Percentiles rank a stretch among this genome's conserved stretches.
These are phyloP conservation scores for Heliothis peltigera DNA, from an alignment of 2,888 invertebrate genomes.

Conservation along the genomic window DNA sequence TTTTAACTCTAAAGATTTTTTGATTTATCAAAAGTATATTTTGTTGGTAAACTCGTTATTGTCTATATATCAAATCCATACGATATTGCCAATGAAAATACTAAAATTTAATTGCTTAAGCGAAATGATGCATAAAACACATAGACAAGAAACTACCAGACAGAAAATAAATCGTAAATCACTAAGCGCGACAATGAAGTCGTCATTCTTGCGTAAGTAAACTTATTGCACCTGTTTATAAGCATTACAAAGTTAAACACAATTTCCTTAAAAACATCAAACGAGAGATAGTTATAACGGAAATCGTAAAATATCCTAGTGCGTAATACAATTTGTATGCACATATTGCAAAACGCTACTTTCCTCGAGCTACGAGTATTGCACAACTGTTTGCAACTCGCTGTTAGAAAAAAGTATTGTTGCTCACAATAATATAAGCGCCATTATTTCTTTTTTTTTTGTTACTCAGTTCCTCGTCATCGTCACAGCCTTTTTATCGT, in stretches of 20 bases:
- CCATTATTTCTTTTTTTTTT: background rate
- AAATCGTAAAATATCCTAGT: slow-evolving; percentile 60
- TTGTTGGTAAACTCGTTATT: too few species aligned
- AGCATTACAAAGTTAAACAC: slow-evolving; percentile 22
- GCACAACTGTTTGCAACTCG: slow-evolving; percentile 21
- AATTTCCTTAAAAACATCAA: slow-evolving; percentile 45
- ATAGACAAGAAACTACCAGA: too few species aligned
- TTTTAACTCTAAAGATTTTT: background rate
- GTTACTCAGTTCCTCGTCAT: too few species aligned
- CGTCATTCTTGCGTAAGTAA: background rate
- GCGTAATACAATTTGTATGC: slow-evolving; percentile 48
- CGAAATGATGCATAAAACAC: too few species aligned
- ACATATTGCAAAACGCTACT: slow-evolving; percentile 45
- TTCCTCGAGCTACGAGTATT: slow-evolving; percentile 37
- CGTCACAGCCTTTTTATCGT: too few species aligned
- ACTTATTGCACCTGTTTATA: slow-evolving; percentile 5
- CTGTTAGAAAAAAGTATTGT: slow-evolving; percentile 15
- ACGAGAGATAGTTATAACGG: slow-evolving; percentile 56
- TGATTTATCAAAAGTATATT: background rate
- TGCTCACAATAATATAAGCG: slow-evolving; percentile 1
- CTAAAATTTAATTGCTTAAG: too few species aligned
- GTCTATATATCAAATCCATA: too few species aligned
- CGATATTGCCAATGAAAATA: too few species aligned
- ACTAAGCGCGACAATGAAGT: too few species aligned
- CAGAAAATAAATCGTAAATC: too few species aligned